These are phyloP conservation scores for Orientallactaga bullata DNA, from an alignment of 2,113 vertebrate species.

Conservation along the genomic window DNA sequence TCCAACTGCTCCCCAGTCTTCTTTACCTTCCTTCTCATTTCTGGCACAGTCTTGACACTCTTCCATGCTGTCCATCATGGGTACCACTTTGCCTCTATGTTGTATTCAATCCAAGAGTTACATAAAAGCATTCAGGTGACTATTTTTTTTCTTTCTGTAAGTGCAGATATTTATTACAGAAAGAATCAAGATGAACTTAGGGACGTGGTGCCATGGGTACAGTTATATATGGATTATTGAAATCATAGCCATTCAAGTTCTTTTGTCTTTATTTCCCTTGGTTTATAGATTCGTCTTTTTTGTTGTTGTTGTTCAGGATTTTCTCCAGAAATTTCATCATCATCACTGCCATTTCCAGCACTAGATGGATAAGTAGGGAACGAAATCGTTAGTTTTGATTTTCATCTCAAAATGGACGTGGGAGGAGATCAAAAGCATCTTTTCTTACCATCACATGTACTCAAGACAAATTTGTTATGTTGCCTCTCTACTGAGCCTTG, in stretches of 20 bases:
- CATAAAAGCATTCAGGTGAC: neutral
- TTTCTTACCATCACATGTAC: neutral
- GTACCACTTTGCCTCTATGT: neutral
- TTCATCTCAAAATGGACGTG: neutral
- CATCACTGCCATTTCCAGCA: neutral
- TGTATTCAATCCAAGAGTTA: neutral
- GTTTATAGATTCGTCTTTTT: neutral
- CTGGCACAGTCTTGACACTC: neutral
- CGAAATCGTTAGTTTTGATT: slow-evolving; percentile 43
- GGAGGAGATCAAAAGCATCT: neutral
- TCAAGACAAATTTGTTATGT: neutral
- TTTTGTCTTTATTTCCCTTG: neutral
- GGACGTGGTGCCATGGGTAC: neutral
- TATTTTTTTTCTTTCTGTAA: neutral
- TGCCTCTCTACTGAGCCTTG: neutral
- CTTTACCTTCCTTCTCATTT: neutral
- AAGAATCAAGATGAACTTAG: neutral
- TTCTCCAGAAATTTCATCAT: slow-evolving; percentile 14
- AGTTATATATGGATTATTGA: neutral
- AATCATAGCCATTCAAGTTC: neutral
- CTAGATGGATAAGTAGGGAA: neutral
- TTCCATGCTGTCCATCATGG: neutral
- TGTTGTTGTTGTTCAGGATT: neutral
- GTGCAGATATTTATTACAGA: neutral
- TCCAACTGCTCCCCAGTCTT: neutral